These are phyloP conservation scores for Streptopelia turtur DNA, from an alignment of 2,797 vertebrate species.

Conservation along the genomic window DNA sequence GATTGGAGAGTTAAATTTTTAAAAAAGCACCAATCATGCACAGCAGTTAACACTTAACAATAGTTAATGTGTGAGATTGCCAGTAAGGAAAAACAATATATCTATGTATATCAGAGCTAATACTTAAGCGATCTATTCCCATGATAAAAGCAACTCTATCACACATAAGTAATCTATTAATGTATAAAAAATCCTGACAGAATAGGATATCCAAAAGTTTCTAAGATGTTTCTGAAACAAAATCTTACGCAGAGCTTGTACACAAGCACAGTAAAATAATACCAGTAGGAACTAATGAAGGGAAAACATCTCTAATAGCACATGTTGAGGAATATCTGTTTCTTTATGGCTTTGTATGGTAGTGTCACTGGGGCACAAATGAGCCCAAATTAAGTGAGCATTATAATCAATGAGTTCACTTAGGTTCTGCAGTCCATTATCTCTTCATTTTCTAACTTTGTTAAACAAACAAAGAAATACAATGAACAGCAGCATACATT, in stretches of 20 bases:
- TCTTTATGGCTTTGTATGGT: not conserved
- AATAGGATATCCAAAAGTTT: not conserved
- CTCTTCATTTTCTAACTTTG: not conserved
- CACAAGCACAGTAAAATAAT: not conserved
- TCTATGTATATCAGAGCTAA: not conserved
- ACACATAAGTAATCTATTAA: not conserved
- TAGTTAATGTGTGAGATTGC: not conserved
- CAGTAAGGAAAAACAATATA: not conserved
- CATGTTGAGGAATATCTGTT: not conserved
- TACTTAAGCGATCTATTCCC: not conserved
- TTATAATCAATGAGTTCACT: not conserved
- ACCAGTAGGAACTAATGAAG: not conserved
- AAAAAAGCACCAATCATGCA: not conserved
- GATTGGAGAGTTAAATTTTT: not conserved
- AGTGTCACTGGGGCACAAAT: not conserved
- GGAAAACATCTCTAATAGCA: not conserved
- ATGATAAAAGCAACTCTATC: not conserved
- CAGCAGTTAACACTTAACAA: not conserved
- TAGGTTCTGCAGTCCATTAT: not conserved
- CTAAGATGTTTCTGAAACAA: not conserved
- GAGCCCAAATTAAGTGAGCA: not conserved
- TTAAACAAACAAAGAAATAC: not conserved
- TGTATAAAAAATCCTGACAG: not conserved
- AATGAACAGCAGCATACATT: not conserved
- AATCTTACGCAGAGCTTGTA: not conserved